Evolutionary conservation across 1,140 invertebrate species (phyloP).

Genomic region (Atta texana): DNA sequence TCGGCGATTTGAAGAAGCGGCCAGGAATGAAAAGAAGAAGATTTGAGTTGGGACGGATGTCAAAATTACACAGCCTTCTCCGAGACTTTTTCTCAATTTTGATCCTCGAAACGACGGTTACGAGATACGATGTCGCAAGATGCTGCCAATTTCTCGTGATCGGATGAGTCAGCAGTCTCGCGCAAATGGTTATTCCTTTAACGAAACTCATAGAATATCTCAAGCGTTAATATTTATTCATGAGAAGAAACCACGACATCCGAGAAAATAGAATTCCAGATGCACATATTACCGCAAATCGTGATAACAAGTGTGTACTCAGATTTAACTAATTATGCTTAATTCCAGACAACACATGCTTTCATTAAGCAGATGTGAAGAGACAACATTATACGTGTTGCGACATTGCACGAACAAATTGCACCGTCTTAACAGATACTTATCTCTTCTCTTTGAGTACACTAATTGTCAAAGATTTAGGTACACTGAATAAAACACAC

Average conservation of each 20-base stretch:
- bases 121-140: slow-evolving; percentile 21
- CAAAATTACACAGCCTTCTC: slow-evolving; percentile 27
- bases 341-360: neutral
- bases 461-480: neutral
- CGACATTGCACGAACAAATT: neutral
- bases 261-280: slow-evolving; percentile 40
- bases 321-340: slow-evolving; percentile 51
- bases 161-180: slow-evolving; percentile 37
- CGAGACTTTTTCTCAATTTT: slow-evolving; percentile 56
- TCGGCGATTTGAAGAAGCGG: neutral
- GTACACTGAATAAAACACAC: neutral
- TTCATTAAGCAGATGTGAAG: slow-evolving; percentile 28
- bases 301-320: slow-evolving; percentile 9
- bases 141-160: slow-evolving; percentile 40
- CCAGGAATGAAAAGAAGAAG: neutral
- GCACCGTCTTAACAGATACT: neutral
- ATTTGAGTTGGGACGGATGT: slow-evolving; percentile 3
- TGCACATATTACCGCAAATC: slow-evolving; percentile 16
- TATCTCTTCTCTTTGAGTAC: neutral
- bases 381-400: neutral
- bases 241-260: slow-evolving; percentile 34
- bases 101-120: neutral
- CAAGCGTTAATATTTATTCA: slow-evolving; percentile 50
- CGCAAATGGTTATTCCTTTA: slow-evolving; percentile 35
- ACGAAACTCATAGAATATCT: slow-evolving; percentile 5